Conservation (phyloP, 2,113 vertebrate species). For the Siphamia tubifer region DNA sequence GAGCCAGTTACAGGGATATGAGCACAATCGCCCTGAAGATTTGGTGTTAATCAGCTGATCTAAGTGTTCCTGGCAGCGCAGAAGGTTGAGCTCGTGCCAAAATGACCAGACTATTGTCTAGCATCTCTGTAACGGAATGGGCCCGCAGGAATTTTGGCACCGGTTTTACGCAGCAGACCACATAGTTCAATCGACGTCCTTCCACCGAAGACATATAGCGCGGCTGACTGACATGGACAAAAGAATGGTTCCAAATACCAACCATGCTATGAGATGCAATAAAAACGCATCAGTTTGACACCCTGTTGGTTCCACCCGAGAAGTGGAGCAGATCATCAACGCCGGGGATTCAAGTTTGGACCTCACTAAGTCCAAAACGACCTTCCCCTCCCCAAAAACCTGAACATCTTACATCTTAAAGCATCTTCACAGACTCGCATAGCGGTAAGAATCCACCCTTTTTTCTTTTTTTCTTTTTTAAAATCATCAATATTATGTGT, state of each 20-base stretch:
- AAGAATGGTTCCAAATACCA: constrained; percentile 9
- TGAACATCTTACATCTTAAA: constrained; percentile 68
- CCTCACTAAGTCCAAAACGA: constrained; percentile 59
- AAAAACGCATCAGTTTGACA: constrained; percentile 1
- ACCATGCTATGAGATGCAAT: constrained; percentile 42
- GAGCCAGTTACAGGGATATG: constrained; percentile 16
- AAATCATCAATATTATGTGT: background rate
- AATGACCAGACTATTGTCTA: constrained; percentile 65
- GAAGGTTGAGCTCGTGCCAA: constrained; percentile 39
- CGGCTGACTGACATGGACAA: constrained; percentile 41
- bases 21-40: background rate
- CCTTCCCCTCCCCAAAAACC: constrained; percentile 32
- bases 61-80: constrained; percentile 7
- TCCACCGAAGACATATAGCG: constrained; percentile 2
- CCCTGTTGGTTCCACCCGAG: constrained; percentile 31
- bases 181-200: constrained; percentile 59
- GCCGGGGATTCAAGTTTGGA: constrained; percentile 67
- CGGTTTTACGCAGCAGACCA: constrained; percentile 76
- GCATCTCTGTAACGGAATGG: constrained; percentile 59
- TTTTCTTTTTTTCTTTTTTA: background rate
- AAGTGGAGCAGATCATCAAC: constrained; percentile 45
- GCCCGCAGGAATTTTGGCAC: constrained; percentile 69
- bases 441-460: constrained; percentile 72
- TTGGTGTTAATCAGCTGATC: constrained; percentile 11
- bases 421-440: constrained; percentile 82